phyloP scores from a whole-genome alignment of 2,797 vertebrate genomes.

The Gymnothorax reevesii region DNA sequence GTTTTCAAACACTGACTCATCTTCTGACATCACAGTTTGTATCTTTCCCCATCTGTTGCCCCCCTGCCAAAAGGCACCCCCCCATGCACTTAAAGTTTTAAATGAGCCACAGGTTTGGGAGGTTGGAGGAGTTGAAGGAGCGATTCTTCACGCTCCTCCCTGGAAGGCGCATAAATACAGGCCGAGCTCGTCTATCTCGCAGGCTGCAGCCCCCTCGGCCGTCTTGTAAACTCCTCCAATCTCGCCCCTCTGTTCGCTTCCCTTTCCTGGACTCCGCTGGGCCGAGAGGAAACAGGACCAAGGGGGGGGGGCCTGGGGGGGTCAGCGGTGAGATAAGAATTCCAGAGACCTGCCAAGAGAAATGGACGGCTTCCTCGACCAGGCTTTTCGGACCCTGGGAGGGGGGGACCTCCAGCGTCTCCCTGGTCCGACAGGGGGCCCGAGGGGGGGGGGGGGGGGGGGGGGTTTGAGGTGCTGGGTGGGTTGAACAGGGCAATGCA shows the following conservation, averaged over 20 bases:
- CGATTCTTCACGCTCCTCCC: not conserved
- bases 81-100: not conserved
- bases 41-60: not conserved
- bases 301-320: conserved; percentile 13
- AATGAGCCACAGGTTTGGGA: not conserved
- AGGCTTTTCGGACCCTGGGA: conserved; percentile 19
- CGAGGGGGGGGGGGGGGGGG: not conserved
- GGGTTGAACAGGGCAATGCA: conserved; percentile 19
- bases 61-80: not conserved
- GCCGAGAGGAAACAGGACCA: conserved; percentile 6
- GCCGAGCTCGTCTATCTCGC: conserved; percentile 6
- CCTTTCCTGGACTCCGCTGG: conserved; percentile 48
- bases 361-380: conserved; percentile 57
- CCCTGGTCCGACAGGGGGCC: conserved; percentile 27
- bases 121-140: not conserved
- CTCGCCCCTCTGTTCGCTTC: conserved; percentile 33
- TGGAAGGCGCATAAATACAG: not conserved
- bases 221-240: not conserved
- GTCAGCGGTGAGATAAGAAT: conserved; percentile 50
- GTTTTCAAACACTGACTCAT: conserved; percentile 45
- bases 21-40: not conserved
- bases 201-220: not conserved
- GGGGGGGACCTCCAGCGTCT: conserved; percentile 30
- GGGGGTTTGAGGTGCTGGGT: not conserved
- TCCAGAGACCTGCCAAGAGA: conserved; percentile 56